Percentiles rank a stretch among this genome's conserved stretches.
Conservation (phyloP, 2,113 vertebrate genomes). For the Eurystomus gularis region DNA sequence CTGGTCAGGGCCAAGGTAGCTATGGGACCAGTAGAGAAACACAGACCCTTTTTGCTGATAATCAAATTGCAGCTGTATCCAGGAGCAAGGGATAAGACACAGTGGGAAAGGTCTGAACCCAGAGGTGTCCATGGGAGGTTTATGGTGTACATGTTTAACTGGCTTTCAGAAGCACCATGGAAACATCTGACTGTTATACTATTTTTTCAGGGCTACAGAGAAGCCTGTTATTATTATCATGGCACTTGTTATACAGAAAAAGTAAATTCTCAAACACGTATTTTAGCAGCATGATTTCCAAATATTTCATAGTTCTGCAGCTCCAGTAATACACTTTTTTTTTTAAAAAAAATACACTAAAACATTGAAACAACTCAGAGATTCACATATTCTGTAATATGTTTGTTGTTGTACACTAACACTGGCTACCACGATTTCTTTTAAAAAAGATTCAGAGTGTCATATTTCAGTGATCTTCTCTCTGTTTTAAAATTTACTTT, state of each 20-base stretch:
- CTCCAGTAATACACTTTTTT: neutral
- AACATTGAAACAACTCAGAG: neutral
- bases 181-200: neutral
- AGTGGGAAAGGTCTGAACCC: neutral
- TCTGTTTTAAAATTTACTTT: neutral
- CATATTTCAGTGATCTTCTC: neutral
- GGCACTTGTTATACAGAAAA: neutral
- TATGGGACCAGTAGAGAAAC: neutral
- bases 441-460: neutral
- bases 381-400: neutral
- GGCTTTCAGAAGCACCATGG: neutral
- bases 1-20: neutral
- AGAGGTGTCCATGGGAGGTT: neutral
- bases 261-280: neutral
- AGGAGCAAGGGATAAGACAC: neutral
- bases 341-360: fast-evolving
- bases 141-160: neutral
- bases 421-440: neutral
- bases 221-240: neutral
- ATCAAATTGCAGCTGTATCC: neutral
- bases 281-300: neutral
- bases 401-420: neutral
- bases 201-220: neutral
- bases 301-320: neutral
- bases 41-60: neutral